A percentile compares a stretch with the other conserved stretches of the same genome.
Evolutionary conservation across 2,888 invertebrate genomes (phyloP).

Genomic region (Tuberolachnus salignus): DNA sequence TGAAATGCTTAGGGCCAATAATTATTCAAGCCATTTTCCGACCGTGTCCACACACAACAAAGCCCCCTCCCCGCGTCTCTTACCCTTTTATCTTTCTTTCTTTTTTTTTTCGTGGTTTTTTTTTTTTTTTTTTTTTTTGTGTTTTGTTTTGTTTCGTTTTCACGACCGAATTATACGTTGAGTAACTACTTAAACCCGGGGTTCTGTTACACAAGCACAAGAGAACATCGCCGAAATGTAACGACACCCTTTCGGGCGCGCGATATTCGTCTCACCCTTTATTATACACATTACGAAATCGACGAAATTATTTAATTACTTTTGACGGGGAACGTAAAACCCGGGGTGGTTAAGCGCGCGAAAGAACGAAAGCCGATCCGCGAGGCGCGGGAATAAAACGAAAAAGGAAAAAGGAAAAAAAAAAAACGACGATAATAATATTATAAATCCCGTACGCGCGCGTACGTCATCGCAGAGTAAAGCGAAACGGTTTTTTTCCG

Average conservation of each 20-base stretch:
- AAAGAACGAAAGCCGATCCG: conserved; percentile 1
- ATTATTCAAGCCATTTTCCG: too few relatives aligned
- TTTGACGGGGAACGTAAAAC: not conserved
- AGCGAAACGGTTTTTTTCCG: not conserved
- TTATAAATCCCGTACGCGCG: not conserved
- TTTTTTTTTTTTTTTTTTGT: too few relatives aligned
- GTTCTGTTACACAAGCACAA: too few relatives aligned
- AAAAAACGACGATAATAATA: not conserved
- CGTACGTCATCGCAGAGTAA: not conserved
- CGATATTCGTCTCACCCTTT: conserved; percentile 28
- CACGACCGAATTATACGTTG: too few relatives aligned
- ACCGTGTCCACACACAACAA: too few relatives aligned
- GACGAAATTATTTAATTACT: conserved; percentile 46
- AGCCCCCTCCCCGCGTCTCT: too few relatives aligned
- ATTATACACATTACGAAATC: conserved; percentile 35
- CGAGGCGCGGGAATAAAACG: not conserved
- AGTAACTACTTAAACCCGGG: too few relatives aligned
- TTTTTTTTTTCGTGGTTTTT: too few relatives aligned
- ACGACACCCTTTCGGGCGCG: not conserved
- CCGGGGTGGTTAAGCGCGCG: not conserved
- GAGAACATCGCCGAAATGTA: too few relatives aligned
- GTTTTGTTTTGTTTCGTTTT: too few relatives aligned
- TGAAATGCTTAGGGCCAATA: too few relatives aligned
- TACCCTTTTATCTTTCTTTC: too few relatives aligned
- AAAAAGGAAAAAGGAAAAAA: not conserved